Evolutionary conservation across 2,113 vertebrate genomes (phyloP).

Genomic region (Nothoprocta pentlandii): DNA sequence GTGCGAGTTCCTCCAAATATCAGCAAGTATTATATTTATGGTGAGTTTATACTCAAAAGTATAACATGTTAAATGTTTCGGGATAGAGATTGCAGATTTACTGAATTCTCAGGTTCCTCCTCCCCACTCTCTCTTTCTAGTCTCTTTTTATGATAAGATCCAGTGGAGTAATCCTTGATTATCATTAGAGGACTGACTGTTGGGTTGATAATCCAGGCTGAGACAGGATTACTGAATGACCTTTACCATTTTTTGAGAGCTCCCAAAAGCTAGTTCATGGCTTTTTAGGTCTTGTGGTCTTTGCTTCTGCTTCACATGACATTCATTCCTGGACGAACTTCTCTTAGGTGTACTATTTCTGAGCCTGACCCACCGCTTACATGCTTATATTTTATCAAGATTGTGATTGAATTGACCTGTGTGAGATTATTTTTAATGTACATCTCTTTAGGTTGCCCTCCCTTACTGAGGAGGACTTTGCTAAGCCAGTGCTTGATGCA

Average conservation of each 20-base stretch:
- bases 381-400: background rate
- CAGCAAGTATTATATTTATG: constrained; percentile 80
- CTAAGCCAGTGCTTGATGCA: background rate
- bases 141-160: background rate
- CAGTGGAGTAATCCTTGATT: background rate
- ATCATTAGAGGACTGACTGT: background rate
- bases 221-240: background rate
- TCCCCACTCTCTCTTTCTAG: background rate
- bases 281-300: background rate
- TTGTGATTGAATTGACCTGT: background rate
- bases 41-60: constrained; percentile 63
- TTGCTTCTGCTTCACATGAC: background rate
- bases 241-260: background rate
- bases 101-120: background rate
- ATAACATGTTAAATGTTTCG: fast-evolving
- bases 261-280: background rate
- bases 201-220: background rate
- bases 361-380: background rate
- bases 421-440: background rate
- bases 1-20: constrained; percentile 76
- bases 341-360: no score
- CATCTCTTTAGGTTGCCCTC: background rate
- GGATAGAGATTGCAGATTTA: background rate
- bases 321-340: background rate
- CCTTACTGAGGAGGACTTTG: background rate